Percentiles rank a stretch among this genome's conserved stretches.
phyloP scores from a whole-genome alignment of 2,797 vertebrate species.

The Aselliscus stoliczkanus region DNA sequence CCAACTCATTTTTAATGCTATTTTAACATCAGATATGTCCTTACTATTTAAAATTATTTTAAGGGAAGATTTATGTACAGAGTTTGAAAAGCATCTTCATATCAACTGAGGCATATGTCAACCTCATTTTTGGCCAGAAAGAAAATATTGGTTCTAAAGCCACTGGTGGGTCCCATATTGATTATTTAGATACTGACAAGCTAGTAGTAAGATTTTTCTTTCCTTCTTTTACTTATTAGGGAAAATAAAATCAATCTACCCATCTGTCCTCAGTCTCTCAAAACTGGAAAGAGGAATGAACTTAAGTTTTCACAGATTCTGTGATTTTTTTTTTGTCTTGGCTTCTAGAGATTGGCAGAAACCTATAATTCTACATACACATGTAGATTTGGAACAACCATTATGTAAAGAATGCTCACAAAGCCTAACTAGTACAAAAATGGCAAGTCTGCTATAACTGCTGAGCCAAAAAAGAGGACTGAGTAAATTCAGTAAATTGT shows the following conservation, averaged over 20 bases:
- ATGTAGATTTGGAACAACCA: background rate
- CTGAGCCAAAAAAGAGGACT: background rate
- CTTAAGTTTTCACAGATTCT: background rate
- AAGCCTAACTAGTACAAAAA: background rate
- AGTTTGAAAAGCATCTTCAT: slow-evolving; percentile 11
- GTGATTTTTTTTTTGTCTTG: background rate
- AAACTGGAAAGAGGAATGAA: background rate
- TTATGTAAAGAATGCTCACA: background rate
- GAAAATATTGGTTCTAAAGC: background rate
- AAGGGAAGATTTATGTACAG: background rate
- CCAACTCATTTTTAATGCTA: background rate
- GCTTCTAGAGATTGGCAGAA: background rate
- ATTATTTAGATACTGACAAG: background rate
- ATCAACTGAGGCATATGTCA: background rate
- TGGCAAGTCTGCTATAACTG: background rate
- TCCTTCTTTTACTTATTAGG: background rate
- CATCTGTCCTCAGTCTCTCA: background rate
- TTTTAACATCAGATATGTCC: background rate
- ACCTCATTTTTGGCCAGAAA: background rate
- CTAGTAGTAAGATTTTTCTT: background rate
- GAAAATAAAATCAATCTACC: background rate
- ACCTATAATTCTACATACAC: background rate
- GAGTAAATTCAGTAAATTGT: background rate
- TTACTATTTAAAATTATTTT: background rate
- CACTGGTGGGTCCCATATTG: background rate